A percentile compares a stretch with the other conserved stretches of the same genome.
Evolutionary conservation across 2,113 vertebrate species (phyloP).

Genomic region (Anolis sagrei): DNA sequence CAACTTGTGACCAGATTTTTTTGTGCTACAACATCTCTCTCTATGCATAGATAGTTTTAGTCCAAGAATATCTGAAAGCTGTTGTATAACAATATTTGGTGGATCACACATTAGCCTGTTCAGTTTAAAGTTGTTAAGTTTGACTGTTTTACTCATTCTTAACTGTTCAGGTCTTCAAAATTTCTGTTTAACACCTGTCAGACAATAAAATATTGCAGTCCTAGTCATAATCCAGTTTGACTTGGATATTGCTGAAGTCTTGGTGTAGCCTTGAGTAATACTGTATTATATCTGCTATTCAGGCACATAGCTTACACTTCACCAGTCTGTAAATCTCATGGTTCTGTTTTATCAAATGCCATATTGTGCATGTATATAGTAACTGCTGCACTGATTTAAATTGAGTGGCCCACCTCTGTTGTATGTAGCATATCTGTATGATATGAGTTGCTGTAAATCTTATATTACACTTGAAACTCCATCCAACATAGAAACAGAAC

Average conservation of each 20-base stretch:
- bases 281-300: background rate
- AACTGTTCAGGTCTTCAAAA: background rate
- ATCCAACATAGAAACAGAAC: background rate
- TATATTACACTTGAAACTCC: background rate
- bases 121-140: too few species aligned
- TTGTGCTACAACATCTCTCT: too few species aligned
- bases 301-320: background rate
- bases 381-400: background rate
- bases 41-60: too few species aligned
- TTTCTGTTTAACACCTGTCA: background rate
- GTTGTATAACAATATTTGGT: too few species aligned
- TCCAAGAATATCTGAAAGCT: too few species aligned
- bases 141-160: too few species aligned
- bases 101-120: too few species aligned
- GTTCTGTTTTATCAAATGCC: background rate
- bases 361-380: background rate
- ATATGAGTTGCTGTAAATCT: background rate
- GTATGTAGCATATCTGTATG: background rate
- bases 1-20: too few species aligned
- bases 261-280: background rate
- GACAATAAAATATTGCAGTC: background rate
- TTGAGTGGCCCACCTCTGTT: background rate
- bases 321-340: background rate
- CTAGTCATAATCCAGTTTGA: background rate
- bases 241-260: background rate